A percentile compares a stretch with the other conserved stretches of the same genome.
These are phyloP conservation scores for Anas georgica DNA, from an alignment of 2,797 vertebrate genomes.

Conservation along the genomic window DNA sequence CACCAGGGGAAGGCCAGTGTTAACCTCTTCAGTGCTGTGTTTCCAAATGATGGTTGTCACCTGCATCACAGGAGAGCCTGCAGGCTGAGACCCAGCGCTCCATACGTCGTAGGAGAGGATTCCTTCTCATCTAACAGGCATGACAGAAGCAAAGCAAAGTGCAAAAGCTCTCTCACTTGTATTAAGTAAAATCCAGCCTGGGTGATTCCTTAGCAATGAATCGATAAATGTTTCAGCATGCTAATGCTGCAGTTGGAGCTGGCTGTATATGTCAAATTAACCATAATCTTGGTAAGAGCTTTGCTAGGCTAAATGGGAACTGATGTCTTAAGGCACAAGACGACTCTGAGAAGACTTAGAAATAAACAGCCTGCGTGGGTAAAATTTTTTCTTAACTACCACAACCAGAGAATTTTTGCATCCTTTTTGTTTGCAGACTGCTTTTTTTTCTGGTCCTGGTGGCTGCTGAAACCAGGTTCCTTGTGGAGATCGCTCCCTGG, in stretches of 20 bases:
- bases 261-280: neutral
- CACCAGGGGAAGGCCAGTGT: neutral
- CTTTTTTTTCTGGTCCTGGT: conserved; percentile 7
- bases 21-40: neutral
- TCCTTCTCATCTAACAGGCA: neutral
- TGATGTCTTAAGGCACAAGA: neutral
- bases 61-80: neutral
- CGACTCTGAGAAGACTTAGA: neutral
- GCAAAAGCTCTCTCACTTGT: neutral
- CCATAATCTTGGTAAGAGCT: neutral
- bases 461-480: conserved; percentile 36
- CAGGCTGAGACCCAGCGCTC: neutral
- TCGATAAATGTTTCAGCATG: neutral
- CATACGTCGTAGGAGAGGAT: neutral
- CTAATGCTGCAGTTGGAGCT: neutral
- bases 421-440: neutral
- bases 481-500: neutral
- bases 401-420: neutral
- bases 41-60: neutral
- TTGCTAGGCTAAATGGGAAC: neutral
- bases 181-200: neutral
- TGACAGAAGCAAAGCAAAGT: neutral
- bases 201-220: neutral
- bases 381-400: neutral
- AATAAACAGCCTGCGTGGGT: neutral